phyloP scores from a whole-genome alignment of 2,888 invertebrate genomes.

The Campoplex capitator region DNA sequence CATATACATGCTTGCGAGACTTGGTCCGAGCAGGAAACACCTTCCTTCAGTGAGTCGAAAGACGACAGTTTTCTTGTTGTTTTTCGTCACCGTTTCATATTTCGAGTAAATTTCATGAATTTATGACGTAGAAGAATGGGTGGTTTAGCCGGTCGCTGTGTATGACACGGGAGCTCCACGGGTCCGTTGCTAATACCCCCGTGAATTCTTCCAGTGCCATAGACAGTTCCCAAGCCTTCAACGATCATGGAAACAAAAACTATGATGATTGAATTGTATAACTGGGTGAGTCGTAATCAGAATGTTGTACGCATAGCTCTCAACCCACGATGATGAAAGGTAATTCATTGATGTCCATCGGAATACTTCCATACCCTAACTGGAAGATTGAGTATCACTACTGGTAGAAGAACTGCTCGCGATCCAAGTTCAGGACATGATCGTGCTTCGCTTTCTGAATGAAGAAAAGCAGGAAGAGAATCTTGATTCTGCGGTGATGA shows the following conservation, averaged over 20 bases:
- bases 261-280: not conserved
- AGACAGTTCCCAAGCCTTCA: conserved; percentile 86
- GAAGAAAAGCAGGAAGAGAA: conserved; percentile 33
- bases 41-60: not conserved
- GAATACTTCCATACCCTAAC: not conserved
- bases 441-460: conserved; percentile 17
- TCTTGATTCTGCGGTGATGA: conserved; percentile 1
- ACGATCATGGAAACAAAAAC: not conserved
- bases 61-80: not conserved
- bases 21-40: not conserved
- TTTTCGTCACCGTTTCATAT: not conserved
- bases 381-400: not conserved
- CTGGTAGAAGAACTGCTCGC: not conserved
- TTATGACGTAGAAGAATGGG: conserved; percentile 57
- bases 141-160: conserved; percentile 83
- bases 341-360: not conserved
- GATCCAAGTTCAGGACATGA: not conserved
- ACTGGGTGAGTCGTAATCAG: not conserved
- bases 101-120: not conserved
- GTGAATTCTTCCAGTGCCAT: conserved; percentile 96
- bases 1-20: not conserved
- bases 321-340: not conserved
- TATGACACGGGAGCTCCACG: conserved; percentile 85
- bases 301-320: not conserved
- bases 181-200: conserved; percentile 87